These are phyloP conservation scores for Oostethus manadensis DNA, from an alignment of 2,113 vertebrate species.

Conservation along the genomic window DNA sequence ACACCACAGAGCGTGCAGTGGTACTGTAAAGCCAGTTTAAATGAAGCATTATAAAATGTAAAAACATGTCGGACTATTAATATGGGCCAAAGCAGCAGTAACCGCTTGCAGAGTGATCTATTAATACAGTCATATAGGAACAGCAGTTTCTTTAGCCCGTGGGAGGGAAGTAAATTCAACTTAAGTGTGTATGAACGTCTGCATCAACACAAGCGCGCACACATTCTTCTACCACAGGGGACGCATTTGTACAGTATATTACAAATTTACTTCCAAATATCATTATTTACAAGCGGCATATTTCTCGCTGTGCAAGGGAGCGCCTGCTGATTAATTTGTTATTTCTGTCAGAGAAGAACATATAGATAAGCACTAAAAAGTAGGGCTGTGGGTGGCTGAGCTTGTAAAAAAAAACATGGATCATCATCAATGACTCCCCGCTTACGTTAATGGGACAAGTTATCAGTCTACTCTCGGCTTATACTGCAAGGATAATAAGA, in stretches of 20 bases:
- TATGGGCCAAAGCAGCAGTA: slow-evolving; percentile 46
- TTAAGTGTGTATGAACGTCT: slow-evolving; percentile 14
- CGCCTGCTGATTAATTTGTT: slow-evolving; percentile 58
- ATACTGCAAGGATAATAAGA: slow-evolving; percentile 8
- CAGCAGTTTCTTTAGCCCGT: slow-evolving; percentile 37
- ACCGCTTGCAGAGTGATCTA: slow-evolving; percentile 60
- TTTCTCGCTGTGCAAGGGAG: slow-evolving; percentile 26
- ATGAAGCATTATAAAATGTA: slow-evolving; percentile 34
- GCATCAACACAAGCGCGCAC: slow-evolving; percentile 7
- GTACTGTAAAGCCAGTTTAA: slow-evolving; percentile 17
- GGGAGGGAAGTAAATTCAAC: slow-evolving; percentile 49
- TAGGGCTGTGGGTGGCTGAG: slow-evolving; percentile 35
- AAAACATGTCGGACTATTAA: slow-evolving; percentile 50
- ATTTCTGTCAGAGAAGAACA: slow-evolving; percentile 39
- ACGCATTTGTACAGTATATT: slow-evolving; percentile 36
- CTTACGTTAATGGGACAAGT: slow-evolving; percentile 31
- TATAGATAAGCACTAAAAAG: slow-evolving; percentile 52
- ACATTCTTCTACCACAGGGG: slow-evolving; percentile 28
- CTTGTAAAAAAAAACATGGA: slow-evolving; percentile 40
- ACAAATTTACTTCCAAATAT: slow-evolving; percentile 62
- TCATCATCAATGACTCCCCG: slow-evolving; percentile 4
- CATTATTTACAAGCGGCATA: slow-evolving; percentile 54
- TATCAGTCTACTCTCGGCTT: slow-evolving; percentile 50
- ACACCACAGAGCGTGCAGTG: slow-evolving; percentile 2
- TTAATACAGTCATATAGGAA: slow-evolving; percentile 41